These are phyloP conservation scores for Sialia sialis DNA, from an alignment of 2,113 vertebrate genomes.

Conservation along the genomic window DNA sequence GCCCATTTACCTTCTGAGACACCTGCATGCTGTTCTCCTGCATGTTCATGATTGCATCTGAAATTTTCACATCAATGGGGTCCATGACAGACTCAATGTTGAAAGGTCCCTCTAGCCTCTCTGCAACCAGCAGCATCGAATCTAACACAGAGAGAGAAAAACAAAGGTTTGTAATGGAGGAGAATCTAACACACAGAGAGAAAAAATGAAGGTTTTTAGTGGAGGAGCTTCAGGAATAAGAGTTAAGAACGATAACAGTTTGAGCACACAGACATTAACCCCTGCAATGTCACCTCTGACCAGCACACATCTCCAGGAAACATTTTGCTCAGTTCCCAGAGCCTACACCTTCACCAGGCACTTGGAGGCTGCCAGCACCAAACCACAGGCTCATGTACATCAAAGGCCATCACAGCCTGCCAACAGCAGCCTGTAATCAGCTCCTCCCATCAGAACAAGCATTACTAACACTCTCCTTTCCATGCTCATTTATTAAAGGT, in stretches of 20 bases:
- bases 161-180: neutral
- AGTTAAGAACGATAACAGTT: neutral
- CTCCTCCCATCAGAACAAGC: constrained; percentile 32
- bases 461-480: constrained; percentile 29
- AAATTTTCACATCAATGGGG: constrained; percentile 97
- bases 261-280: neutral
- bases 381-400: neutral
- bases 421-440: constrained; percentile 35
- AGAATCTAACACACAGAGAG: neutral
- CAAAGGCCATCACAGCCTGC: neutral
- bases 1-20: constrained; percentile 86
- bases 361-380: neutral
- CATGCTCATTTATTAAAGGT: neutral
- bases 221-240: neutral
- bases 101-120: constrained; percentile 93
- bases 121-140: constrained; percentile 89
- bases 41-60: constrained; percentile 99
- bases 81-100: constrained; percentile 97
- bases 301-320: neutral
- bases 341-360: neutral
- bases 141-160: constrained; percentile 68
- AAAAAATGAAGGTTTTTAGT: neutral
- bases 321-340: neutral
- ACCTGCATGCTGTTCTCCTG: constrained; percentile 98
- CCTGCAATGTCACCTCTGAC: neutral